Conservation (phyloP, 2,888 invertebrate genomes). For the Nomada goodeniana region DNA sequence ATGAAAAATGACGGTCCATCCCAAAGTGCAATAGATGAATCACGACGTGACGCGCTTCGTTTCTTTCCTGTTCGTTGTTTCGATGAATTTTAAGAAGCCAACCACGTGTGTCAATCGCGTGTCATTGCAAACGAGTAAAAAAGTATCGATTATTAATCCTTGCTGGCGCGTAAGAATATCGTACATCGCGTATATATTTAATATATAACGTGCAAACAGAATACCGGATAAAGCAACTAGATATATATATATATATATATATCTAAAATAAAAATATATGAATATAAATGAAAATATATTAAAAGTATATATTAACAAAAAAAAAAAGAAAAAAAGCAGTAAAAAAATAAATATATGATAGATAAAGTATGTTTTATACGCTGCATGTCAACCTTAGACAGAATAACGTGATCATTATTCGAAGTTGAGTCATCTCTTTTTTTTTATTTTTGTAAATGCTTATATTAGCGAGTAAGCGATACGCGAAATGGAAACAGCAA, state of each 20-base stretch:
- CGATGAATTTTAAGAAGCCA: conserved; percentile 20
- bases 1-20: conserved; percentile 45
- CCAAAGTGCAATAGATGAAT: conserved; percentile 50
- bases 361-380: conserved; percentile 84
- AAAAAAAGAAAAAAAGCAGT: conserved; percentile 40
- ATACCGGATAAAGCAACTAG: conserved; percentile 71
- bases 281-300: conserved; percentile 16
- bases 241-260: conserved; percentile 12
- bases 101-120: conserved; percentile 24
- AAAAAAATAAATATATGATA: conserved; percentile 71
- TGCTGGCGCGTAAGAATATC: conserved; percentile 73
- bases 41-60: conserved; percentile 64
- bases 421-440: conserved; percentile 55
- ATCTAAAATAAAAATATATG: not conserved
- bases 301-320: conserved; percentile 44
- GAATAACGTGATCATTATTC: conserved; percentile 76
- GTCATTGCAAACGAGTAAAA: conserved; percentile 63
- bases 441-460: conserved; percentile 3
- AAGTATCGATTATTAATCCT: conserved; percentile 77
- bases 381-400: conserved; percentile 80
- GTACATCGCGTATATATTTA: conserved; percentile 75
- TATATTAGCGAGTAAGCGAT: conserved; percentile 67
- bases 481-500: conserved; percentile 43
- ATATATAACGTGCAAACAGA: conserved; percentile 72
- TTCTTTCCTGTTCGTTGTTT: conserved; percentile 62